Evolutionary conservation across 1,140 invertebrate genomes (phyloP), one percentile per base, ranked within the genome.

Genomic region (Episyrphus balteatus): DNA sequence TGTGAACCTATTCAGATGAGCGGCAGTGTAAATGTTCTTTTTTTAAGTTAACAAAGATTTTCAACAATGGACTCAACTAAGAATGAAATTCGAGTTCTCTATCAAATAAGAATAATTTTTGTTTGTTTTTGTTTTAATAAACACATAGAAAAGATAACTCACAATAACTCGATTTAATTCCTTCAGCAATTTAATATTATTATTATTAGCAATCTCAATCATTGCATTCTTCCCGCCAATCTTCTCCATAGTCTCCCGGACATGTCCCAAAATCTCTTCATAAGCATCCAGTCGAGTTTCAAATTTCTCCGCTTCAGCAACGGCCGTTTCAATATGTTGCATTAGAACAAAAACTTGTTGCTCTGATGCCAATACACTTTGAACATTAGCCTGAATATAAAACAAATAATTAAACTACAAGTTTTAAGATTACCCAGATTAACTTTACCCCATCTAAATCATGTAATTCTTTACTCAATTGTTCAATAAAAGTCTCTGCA

Each of bases 171-270:
- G 80, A 59, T 89, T 83, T 1, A 95, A 71, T 62, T 91, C 84
- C 34, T 79, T 76, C 47, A 91, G 69, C 30, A 95, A 70, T 55
- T 82, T 77, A 51, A 82, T 78, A 57, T 90, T 86, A 66, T 96
- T 95, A 49, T 75, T 78, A 68, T 92, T 90, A 11, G 85, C 83
- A 5, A 87, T 82, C 65, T 90, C 84, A 59, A 93, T 88, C 54
- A 88, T 79, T 6, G 82, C 79, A 75, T 93, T 94, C 66, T 94
- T 94, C 56, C 92, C 86, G 53, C 90, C 90, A 72, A 95, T 92
- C 57, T 89, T 85, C 52, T 86, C 81, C 75, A 92, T 88, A 12
- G 84, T 86, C 65, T 88, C 85, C 53, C 84, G 75, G 6, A 91
- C 85, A 65, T 87, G 82, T 49, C 82, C 79, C 15, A 91, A 69